These are phyloP conservation scores for Odontothrips loti DNA, from an alignment of 2,888 invertebrate genomes.

Conservation along the genomic window DNA sequence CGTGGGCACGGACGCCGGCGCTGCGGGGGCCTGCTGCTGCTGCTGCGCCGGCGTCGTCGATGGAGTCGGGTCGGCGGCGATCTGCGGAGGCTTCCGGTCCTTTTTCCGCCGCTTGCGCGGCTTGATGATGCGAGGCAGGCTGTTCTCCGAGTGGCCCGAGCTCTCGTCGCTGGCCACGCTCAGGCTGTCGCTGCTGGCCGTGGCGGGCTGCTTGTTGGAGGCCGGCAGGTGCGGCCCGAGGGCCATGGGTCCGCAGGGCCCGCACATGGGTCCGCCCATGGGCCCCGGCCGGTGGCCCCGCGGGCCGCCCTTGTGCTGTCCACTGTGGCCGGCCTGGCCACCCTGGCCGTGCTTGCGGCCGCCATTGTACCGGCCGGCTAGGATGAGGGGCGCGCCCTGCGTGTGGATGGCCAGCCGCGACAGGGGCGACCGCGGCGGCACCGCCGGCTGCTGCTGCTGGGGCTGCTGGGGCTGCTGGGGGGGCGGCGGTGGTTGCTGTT, in stretches of 20 bases:
- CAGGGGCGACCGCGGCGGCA: conserved; percentile 51
- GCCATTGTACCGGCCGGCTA: conserved; percentile 60
- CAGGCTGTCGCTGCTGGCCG: conserved; percentile 53
- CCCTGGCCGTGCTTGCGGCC: conserved; percentile 47
- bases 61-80: conserved; percentile 35
- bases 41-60: conserved; percentile 33
- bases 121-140: conserved; percentile 82
- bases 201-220: neutral
- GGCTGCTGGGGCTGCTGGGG: conserved; percentile 39
- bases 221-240: neutral
- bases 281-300: conserved; percentile 34
- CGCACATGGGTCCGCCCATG: conserved; percentile 31
- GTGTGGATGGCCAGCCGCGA: conserved; percentile 76
- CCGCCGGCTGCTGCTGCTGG: conserved; percentile 36
- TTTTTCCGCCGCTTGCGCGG: conserved; percentile 86
- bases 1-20: conserved; percentile 40
- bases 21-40: neutral
- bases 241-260: neutral
- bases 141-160: conserved; percentile 65
- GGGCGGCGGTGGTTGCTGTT: conserved; percentile 42
- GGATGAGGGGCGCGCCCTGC: conserved; percentile 78
- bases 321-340: conserved; percentile 31
- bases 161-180: conserved; percentile 75
- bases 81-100: conserved; percentile 66
- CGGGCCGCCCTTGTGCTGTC: conserved; percentile 28